Evolutionary conservation across 2,797 vertebrate genomes (phyloP).

Genomic region (Argentina silus): DNA sequence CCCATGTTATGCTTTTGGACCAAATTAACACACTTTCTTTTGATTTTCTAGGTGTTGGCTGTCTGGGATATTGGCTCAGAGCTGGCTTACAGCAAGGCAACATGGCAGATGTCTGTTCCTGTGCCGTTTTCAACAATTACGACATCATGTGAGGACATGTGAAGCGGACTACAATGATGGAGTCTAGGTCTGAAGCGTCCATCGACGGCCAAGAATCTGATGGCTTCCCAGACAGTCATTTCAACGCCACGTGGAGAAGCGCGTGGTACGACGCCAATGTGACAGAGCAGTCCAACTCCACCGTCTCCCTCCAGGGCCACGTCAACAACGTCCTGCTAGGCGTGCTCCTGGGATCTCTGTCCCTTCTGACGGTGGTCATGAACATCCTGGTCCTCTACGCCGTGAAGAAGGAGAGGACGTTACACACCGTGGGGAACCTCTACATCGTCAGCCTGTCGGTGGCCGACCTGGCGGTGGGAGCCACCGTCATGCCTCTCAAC

Average conservation of each 20-base stretch:
- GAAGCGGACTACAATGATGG: slow-evolving; percentile 38
- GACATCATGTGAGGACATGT: slow-evolving; percentile 49
- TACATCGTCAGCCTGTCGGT: slow-evolving; percentile 95
- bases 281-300: slow-evolving; percentile 46
- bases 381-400: slow-evolving; percentile 93
- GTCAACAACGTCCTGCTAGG: slow-evolving; percentile 4
- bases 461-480: slow-evolving; percentile 92
- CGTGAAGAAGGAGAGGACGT: slow-evolving; percentile 86
- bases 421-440: slow-evolving; percentile 95
- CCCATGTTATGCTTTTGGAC: background rate
- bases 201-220: background rate
- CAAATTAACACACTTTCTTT: slow-evolving; percentile 14
- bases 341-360: slow-evolving; percentile 81
- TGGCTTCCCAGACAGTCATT: slow-evolving; percentile 12
- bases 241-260: slow-evolving; percentile 46
- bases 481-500: slow-evolving; percentile 93
- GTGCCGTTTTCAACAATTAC: slow-evolving; percentile 19
- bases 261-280: slow-evolving; percentile 62
- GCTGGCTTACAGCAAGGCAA: background rate
- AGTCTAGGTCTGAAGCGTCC: slow-evolving; percentile 19
- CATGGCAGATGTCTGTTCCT: background rate
- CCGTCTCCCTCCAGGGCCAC: background rate
- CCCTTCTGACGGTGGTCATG: slow-evolving; percentile 87
- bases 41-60: slow-evolving; percentile 40
- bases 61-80: slow-evolving; percentile 20